Base-by-base conservation (phyloP, 1,140 invertebrate species). In the Microplitis mediator region DNA sequence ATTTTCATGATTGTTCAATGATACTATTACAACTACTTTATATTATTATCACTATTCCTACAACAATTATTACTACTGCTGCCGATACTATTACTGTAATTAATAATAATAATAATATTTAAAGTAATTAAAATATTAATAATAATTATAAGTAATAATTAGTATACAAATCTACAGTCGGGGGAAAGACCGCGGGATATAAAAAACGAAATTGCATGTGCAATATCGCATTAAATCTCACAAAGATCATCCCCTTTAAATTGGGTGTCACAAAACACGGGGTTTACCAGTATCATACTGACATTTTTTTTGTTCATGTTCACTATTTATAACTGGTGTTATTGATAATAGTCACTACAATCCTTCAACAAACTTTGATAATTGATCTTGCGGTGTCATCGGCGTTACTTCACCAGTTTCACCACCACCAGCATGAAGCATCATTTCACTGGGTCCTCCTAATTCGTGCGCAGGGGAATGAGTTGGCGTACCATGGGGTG, bases 281-380 rank as follows among this genome's bases (percentile, higher is more conserved):
- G 50, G 31, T 32, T 69, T 73, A 36, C 14, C 68, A 51, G 14
- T 39, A 54, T 74, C 52, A 4, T 64, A 50, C 36, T 52, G 39
- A 39, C 39, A 14, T 31, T 73, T 69, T 66, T 36, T 71, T 72
- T 56, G 72, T 69, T 13, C 45, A 68, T 67, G 61, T 54, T 73
- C 62, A 74, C 51, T 67, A 45, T 50, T 35, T 67, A 61, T 31
- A 61, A 73, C 62, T 60, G 73, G 56, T 56, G 69, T 63, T 63
- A 77, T n/a, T 32, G 69, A 63, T 79, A 81, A 81, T 76, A 81
- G 79, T 84, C 90, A 91, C 91, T 93, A 95, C 90, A 97, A 95
- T 86, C 95, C 93, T 89, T 97, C 95, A 77, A 96, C 95, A 88
- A 95, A 96, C 88, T 97, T 96, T 77, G 93, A 94, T 75, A 97